phyloP scores from a whole-genome alignment of 2,797 vertebrate genomes.

The Smutsia gigantea region DNA sequence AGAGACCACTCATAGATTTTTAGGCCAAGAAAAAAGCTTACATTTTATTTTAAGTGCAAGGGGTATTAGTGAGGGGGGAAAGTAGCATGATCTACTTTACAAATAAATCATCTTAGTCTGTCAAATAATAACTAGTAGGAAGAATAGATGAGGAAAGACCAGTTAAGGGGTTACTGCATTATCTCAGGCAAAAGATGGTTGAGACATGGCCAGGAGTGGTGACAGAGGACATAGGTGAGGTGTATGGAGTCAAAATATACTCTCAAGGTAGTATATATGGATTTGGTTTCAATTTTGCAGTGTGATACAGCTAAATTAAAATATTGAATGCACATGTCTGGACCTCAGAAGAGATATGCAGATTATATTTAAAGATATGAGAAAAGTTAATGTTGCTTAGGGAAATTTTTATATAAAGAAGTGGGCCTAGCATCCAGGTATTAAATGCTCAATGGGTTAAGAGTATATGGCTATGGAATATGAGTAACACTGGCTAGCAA shows the following conservation, averaged over 20 bases:
- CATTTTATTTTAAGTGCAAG: background rate
- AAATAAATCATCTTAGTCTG: background rate
- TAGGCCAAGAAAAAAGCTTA: background rate
- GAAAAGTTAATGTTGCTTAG: background rate
- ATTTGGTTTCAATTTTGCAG: background rate
- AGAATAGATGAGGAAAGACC: background rate
- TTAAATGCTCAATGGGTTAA: background rate
- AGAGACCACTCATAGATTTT: background rate
- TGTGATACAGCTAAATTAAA: background rate
- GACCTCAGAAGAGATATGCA: background rate
- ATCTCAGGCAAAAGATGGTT: background rate
- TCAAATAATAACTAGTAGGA: background rate
- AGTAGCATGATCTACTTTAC: background rate
- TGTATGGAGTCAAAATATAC: background rate
- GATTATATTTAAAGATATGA: background rate
- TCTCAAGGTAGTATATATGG: background rate
- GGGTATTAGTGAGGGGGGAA: too few species aligned
- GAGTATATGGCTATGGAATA: background rate
- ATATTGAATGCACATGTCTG: background rate
- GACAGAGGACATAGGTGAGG: background rate
- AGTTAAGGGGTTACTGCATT: background rate
- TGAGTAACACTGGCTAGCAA: background rate
- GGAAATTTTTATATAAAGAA: background rate
- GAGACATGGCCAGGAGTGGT: background rate
- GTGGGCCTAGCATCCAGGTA: background rate